A percentile compares a stretch with the other conserved stretches of the same genome.
Evolutionary conservation across 2,113 vertebrate genomes (phyloP).

Genomic region (Boleophthalmus pectinirostris): DNA sequence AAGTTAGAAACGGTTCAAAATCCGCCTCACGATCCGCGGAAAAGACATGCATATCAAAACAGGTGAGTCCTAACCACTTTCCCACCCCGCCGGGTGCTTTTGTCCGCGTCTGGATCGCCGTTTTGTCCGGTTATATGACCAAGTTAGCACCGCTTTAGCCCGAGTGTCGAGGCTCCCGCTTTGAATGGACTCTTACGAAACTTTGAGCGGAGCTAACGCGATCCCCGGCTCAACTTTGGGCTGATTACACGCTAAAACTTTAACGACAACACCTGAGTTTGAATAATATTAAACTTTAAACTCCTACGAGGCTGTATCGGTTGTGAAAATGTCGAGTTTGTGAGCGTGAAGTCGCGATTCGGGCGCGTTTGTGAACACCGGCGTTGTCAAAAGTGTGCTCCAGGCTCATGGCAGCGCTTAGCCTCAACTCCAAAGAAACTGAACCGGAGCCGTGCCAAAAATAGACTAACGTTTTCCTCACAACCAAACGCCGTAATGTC

Average conservation of each 20-base stretch:
- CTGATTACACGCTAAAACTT: accelerated
- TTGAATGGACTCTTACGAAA: conserved; percentile 75
- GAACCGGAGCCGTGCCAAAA: background rate
- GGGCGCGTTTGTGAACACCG: conserved; percentile 44
- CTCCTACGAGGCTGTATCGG: background rate
- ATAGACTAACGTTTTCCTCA: background rate
- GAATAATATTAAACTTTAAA: background rate
- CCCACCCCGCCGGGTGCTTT: accelerated
- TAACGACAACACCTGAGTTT: background rate
- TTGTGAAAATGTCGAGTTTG: conserved; percentile 6
- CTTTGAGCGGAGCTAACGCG: conserved; percentile 55
- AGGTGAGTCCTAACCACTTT: conserved; percentile 54
- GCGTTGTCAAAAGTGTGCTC: conserved; percentile 2
- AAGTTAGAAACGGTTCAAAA: conserved; percentile 64
- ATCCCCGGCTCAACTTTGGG: background rate
- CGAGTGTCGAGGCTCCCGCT: conserved; percentile 34
- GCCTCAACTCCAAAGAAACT: background rate
- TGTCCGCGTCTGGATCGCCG: conserved; percentile 19
- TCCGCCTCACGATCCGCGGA: conserved; percentile 14
- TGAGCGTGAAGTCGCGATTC: background rate
- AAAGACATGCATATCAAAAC: conserved; percentile 81
- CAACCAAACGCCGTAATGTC: background rate
- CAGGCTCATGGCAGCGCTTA: background rate
- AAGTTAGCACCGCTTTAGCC: conserved; percentile 23
- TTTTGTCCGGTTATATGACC: conserved; percentile 22